Percentiles rank a stretch among this genome's conserved stretches.
Conservation (phyloP, 2,888 invertebrate genomes). For the Platynereis dumerilii region DNA sequence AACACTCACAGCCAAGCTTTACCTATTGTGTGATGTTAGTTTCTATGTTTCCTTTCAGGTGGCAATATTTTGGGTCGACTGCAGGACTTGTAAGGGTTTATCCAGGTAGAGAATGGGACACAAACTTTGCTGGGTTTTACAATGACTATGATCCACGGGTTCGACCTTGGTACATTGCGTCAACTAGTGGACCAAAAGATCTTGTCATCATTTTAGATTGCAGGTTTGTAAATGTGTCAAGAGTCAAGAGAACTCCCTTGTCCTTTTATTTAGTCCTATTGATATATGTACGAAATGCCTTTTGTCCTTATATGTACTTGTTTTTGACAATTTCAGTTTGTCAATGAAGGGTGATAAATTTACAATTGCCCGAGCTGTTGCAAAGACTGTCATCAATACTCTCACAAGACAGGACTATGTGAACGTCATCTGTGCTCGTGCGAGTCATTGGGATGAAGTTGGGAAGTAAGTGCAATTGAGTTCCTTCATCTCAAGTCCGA, state of each 20-base stretch:
- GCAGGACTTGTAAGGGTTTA: conserved; percentile 60
- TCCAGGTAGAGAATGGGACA: conserved; percentile 64
- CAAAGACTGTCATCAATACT: conserved; percentile 63
- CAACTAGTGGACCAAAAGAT: conserved; percentile 64
- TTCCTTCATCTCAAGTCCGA: too few species aligned
- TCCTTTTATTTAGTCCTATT: too few species aligned
- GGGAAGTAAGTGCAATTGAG: conserved; percentile 57
- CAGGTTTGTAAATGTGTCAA: too few species aligned
- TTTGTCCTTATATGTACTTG: too few species aligned
- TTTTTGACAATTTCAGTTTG: conserved; percentile 51
- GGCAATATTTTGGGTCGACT: conserved; percentile 65
- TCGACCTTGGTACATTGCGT: conserved; percentile 64
- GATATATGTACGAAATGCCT: too few species aligned
- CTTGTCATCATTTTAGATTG: conserved; percentile 64
- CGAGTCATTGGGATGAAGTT: conserved; percentile 64
- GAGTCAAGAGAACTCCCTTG: too few species aligned
- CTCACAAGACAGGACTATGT: conserved; percentile 64
- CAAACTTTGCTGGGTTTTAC: conserved; percentile 64
- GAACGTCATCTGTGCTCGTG: conserved; percentile 63
- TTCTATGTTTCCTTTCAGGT: conserved; percentile 45
- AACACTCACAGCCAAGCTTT: too few species aligned
- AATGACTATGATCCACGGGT: conserved; percentile 64
- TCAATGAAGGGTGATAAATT: conserved; percentile 64
- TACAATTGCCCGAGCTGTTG: conserved; percentile 61
- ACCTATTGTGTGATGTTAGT: too few species aligned